phyloP scores from a whole-genome alignment of 2,113 vertebrate genomes.

The Otis tarda region DNA sequence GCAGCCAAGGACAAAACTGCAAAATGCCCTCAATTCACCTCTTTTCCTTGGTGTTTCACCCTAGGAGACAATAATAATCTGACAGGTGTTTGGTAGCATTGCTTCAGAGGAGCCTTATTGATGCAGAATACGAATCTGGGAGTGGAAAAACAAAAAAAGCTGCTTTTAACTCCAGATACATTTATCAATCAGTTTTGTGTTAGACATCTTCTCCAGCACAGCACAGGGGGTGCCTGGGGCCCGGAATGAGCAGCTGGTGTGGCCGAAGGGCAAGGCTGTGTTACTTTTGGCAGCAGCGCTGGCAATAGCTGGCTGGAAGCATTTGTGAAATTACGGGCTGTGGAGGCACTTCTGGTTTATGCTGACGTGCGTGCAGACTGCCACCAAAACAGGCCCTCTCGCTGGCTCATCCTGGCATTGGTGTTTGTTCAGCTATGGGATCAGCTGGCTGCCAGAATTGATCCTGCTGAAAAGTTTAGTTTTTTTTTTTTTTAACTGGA shows the following conservation, averaged over 20 bases:
- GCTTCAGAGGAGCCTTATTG: not conserved
- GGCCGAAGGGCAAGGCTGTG: constrained; percentile 36
- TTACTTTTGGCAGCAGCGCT: constrained; percentile 45
- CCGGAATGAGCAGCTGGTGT: constrained; percentile 42
- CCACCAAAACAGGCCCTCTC: not conserved
- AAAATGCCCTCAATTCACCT: not conserved
- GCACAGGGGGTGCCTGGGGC: constrained; percentile 7
- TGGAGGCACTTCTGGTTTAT: constrained; percentile 26
- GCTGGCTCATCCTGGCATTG: not conserved
- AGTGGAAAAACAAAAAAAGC: too few species aligned
- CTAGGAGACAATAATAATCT: not conserved
- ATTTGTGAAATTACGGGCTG: constrained; percentile 21
- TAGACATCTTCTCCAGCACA: not conserved
- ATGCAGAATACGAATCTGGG: not conserved
- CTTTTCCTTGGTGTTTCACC: not conserved
- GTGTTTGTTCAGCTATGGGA: not conserved
- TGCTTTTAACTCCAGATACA: not conserved
- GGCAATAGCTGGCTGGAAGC: constrained; percentile 43
- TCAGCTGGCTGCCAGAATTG: constrained; percentile 25
- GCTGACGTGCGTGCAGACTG: constrained; percentile 29
- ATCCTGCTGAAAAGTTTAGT: not conserved
- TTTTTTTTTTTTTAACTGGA: not conserved
- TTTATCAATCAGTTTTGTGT: not conserved
- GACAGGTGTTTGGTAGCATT: not conserved
- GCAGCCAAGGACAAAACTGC: not conserved